A percentile compares a stretch with the other conserved stretches of the same genome.
Conservation (phyloP, 2,113 vertebrate genomes). For the Calyptomena viridis region DNA sequence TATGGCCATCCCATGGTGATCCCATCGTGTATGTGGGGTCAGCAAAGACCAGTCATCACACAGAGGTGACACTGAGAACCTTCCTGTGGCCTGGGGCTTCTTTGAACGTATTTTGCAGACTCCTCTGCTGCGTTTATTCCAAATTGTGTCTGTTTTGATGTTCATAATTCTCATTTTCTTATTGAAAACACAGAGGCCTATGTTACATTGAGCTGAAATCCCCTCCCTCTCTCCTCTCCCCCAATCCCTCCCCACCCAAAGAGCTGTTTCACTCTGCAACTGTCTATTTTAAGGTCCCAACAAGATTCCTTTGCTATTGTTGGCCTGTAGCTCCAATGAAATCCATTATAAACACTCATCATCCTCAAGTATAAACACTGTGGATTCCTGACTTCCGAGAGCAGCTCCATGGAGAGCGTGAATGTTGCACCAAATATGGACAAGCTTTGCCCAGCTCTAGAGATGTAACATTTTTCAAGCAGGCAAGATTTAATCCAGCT, state of each 20-base stretch:
- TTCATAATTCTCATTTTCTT: not conserved
- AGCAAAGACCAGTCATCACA: not conserved
- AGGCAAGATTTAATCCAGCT: not conserved
- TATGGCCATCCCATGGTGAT: not conserved
- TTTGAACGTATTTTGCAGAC: not conserved
- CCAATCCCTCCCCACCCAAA: not conserved
- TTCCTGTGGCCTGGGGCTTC: not conserved
- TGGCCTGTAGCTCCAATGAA: constrained; percentile 13
- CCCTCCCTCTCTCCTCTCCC: not conserved
- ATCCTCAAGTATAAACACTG: constrained; percentile 41
- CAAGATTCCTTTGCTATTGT: constrained; percentile 51
- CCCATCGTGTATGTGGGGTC: not conserved
- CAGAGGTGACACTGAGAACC: not conserved
- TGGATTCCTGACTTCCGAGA: constrained; percentile 53
- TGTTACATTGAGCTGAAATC: not conserved
- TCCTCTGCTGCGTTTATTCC: not conserved
- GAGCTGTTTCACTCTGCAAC: not conserved
- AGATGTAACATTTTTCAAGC: constrained; percentile 15
- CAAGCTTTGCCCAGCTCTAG: constrained; percentile 7
- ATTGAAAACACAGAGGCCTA: not conserved
- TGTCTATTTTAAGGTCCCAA: constrained; percentile 42
- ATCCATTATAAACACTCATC: constrained; percentile 45
- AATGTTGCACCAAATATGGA: constrained; percentile 58
- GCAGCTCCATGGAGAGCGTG: not conserved
- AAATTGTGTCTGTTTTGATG: not conserved